phyloP scores from a whole-genome alignment of 2,888 invertebrate species.

The Ennomos fuscantarius region DNA sequence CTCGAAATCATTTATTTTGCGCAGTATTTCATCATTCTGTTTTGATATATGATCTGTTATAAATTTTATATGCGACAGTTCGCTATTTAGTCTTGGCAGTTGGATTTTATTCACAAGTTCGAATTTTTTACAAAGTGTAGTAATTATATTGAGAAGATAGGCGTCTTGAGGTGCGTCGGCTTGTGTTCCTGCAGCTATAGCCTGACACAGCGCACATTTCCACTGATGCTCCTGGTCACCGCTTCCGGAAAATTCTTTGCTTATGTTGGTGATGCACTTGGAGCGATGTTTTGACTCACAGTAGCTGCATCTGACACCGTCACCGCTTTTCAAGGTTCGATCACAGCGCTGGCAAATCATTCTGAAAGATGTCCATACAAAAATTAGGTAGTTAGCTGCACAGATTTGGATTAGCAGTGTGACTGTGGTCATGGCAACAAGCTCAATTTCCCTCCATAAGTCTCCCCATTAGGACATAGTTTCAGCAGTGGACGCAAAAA shows the following conservation, averaged over 20 bases:
- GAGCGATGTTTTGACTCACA: constrained; percentile 56
- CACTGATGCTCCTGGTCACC: constrained; percentile 63
- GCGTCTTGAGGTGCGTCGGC: constrained; percentile 42
- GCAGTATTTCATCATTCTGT: constrained; percentile 65
- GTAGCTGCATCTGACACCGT: constrained; percentile 52
- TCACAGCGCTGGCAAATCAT: constrained; percentile 65
- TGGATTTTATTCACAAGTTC: constrained; percentile 72
- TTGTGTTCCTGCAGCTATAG: constrained; percentile 40
- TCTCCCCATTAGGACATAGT: no score
- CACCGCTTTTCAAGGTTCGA: constrained; percentile 49
- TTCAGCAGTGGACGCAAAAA: no score
- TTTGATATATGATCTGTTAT: constrained; percentile 57
- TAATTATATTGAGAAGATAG: constrained; percentile 47
- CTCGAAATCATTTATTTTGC: constrained; percentile 55
- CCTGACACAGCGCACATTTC: constrained; percentile 65
- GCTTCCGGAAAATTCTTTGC: constrained; percentile 45
- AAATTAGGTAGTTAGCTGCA: no score
- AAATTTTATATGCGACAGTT: constrained; percentile 59
- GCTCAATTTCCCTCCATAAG: no score
- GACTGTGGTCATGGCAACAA: no score
- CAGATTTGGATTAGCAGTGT: no score
- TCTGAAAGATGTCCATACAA: constrained; percentile 11
- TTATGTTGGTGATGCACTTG: constrained; percentile 45
- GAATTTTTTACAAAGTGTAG: constrained; percentile 62
- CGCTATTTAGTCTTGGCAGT: constrained; percentile 65